Base-by-base conservation (phyloP, 2,888 invertebrate species). In the Junonia oenone region DNA sequence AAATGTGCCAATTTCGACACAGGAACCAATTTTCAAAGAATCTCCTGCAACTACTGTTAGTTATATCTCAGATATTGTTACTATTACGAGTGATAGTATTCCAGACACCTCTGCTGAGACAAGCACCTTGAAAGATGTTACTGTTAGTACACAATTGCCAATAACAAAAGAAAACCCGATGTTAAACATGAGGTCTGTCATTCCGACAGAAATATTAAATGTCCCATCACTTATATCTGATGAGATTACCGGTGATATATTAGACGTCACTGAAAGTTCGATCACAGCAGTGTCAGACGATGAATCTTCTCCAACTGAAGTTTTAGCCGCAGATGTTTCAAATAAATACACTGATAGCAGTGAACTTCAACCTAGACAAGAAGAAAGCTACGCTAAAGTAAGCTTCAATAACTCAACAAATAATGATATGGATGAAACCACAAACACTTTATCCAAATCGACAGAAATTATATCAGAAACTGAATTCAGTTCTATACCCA, bases 391-490 rank as follows among this genome's bases (percentile, higher is more conserved):
- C 26, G 51, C 58, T 14, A 55, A 61, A 38, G 38, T 47, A 6
- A 55, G 51, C 27, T 43, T 49, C 11, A 60, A 56, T 38, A 53
- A 56, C 26, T 6, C 14, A 14, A n/a, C 38, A 17, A 45, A 38
- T 6, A 35, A 58, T 47, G 45, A 19, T 15, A 37, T 52, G 54
- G 78, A 81, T 56, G 72, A 72, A 58, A 73, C 74, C 1, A 76
- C 78, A 0, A 78, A 66, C 55, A 71, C 72, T 0, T 72, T 76
- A 54, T 69, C 71, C 13, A 81, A 81, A 64, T 78, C 83, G 1
- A 83, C 86, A 22, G 89, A 88, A 70, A 74, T 85, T n/a, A 83
- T 81, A 1, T 76, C 81, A 14, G 81, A 81, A 63, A 84, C 86
- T 3, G 88, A 88, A 69, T 71, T 86, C 6, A 88, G 88, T 59